Base-by-base conservation (phyloP, 1,140 invertebrate genomes). In the Drosophila suzukii region DNA sequence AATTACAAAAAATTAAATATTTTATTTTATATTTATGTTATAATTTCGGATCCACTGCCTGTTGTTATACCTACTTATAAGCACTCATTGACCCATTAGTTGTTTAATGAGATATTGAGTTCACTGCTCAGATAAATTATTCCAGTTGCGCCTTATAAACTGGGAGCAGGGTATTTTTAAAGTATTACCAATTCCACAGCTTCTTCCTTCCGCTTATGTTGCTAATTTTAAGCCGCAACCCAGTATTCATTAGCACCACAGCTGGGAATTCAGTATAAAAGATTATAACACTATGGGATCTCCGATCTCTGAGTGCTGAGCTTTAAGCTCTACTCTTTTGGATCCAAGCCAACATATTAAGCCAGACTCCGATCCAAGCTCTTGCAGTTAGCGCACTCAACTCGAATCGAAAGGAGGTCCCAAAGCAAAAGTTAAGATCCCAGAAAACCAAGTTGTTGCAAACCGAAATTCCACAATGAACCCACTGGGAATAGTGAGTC, bases 321-420 rank as follows among this genome's bases (percentile, higher is more conserved):
- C 84, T 71, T 71, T 51, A 27, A 63, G 74, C 54, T 61, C 17
- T 0, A 4, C 1, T 17, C 27, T 13, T 34, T 20, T 24, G n/a
- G 30, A 24, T 27, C 12, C 43, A 34, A 51, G 46, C 11, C 41
- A 83, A 58, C 75, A 84, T 88, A 89, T 89, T 88, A 84, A 76
- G 83, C 76, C 86, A 12, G 38, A 63, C 56, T 54, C 41, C 20
- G 8, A 34, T 3, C 65, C 54, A 41, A 70, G 50, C 36, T 68
- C 67, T 38, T 54, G 60, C 84, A 88, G 80, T 89, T 27, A 53
- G 47, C 54, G 76, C 47, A 39, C 84, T 70, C 60, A 60, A 63
- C 76, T 88, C 50, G 44, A 70, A 75, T 17, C 44, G 49, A 71
- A 66, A 74, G 56, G 78, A 46, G 36, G 24, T 30, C 41, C 15